A percentile compares a stretch with the other conserved stretches of the same genome.
Conservation (phyloP, 2,888 invertebrate genomes). For the Molanna angustata region DNA sequence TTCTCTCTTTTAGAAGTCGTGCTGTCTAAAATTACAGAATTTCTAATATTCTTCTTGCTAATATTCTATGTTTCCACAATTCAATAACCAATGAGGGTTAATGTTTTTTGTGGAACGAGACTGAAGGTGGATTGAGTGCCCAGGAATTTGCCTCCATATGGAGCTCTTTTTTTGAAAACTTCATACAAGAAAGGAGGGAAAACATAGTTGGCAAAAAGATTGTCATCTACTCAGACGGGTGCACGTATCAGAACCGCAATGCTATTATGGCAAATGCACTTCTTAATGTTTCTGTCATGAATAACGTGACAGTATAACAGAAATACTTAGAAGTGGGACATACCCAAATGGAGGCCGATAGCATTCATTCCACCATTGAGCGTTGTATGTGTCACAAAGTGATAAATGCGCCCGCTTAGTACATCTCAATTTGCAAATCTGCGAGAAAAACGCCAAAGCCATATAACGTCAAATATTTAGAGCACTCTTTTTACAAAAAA, state of each 20-base stretch:
- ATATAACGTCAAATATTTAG: slow-evolving; percentile 29
- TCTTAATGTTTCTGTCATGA: neutral
- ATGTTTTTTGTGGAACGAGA: neutral
- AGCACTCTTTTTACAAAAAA: slow-evolving; percentile 23
- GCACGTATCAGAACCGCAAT: slow-evolving; percentile 1
- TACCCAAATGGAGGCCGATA: slow-evolving; percentile 19
- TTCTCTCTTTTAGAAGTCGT: too few species aligned
- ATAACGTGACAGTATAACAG: slow-evolving; percentile 15
- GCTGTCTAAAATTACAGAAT: too few species aligned
- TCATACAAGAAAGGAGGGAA: too few species aligned
- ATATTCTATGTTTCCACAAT: slow-evolving; percentile 2
- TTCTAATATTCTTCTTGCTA: too few species aligned
- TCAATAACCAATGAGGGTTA: neutral
- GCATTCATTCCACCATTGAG: slow-evolving; percentile 10
- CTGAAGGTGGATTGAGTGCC: neutral
- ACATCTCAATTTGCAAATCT: slow-evolving; percentile 23
- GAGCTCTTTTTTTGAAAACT: neutral
- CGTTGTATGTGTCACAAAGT: neutral
- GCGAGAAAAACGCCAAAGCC: slow-evolving; percentile 25
- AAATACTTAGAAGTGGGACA: slow-evolving; percentile 22
- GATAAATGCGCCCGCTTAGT: slow-evolving; percentile 23
- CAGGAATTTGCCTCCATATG: slow-evolving; percentile 1
- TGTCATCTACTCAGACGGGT: neutral
- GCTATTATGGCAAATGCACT: neutral
- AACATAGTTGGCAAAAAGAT: too few species aligned